These are phyloP conservation scores for Musca domestica DNA, from an alignment of 1,140 invertebrate species.

Conservation along the genomic window DNA sequence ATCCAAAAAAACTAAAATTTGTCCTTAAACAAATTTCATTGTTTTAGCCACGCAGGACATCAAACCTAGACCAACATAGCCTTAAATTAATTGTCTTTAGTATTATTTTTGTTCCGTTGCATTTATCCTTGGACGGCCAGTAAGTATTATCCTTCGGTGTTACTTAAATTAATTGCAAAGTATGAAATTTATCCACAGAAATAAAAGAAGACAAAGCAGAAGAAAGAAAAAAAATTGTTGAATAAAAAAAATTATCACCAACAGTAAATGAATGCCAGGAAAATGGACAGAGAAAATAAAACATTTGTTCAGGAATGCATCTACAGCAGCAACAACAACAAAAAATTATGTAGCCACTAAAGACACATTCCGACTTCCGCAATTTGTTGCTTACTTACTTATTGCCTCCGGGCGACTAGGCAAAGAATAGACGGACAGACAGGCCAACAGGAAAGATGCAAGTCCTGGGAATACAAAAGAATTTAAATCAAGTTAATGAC, in stretches of 20 bases:
- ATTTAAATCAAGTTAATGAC: slow-evolving; percentile 21
- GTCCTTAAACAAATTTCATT: no score
- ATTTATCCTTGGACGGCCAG: neutral
- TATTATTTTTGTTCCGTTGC: neutral
- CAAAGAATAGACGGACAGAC: no score
- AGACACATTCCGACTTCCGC: no score
- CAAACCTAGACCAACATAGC: neutral
- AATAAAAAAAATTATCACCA: neutral
- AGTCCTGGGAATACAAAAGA: neutral
- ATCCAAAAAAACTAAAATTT: neutral
- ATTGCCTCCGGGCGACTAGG: no score
- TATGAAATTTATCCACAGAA: slow-evolving; percentile 15
- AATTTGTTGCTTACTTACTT: no score
- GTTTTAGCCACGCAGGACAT: no score
- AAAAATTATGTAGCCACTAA: neutral
- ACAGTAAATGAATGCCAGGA: neutral
- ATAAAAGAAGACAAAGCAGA: neutral
- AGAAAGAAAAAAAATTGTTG: no score
- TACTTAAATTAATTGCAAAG: slow-evolving; percentile 18
- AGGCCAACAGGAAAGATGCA: neutral
- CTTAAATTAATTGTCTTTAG: slow-evolving; percentile 17
- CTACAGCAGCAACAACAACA: neutral
- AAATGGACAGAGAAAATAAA: neutral
- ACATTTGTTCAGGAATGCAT: neutral
- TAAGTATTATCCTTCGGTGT: slow-evolving; percentile 10